These are phyloP conservation scores for Halictus ligatus DNA, from an alignment of 2,888 invertebrate species.

Conservation along the genomic window DNA sequence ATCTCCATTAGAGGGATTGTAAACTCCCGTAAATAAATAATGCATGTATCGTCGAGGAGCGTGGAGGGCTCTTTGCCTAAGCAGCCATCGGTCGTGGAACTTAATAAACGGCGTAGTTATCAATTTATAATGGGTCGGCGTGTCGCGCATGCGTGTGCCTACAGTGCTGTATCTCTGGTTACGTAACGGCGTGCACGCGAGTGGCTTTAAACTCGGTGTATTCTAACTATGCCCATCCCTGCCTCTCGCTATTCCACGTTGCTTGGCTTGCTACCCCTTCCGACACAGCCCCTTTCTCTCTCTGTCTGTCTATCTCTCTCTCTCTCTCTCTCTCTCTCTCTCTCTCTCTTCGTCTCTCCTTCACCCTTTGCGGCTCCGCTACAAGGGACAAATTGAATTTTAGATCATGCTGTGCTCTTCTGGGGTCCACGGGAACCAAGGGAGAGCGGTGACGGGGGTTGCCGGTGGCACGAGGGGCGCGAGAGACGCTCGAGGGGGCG, in stretches of 20 bases:
- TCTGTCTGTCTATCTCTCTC: neutral
- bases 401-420: slow-evolving; percentile 83
- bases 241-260: slow-evolving; percentile 25
- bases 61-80: slow-evolving; percentile 80
- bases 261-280: slow-evolving; percentile 14
- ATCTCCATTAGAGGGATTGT: slow-evolving; percentile 83
- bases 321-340: slow-evolving; percentile 21
- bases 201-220: slow-evolving; percentile 67
- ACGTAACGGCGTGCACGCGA: slow-evolving; percentile 68
- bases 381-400: slow-evolving; percentile 84
- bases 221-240: slow-evolving; percentile 48
- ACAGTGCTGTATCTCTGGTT: slow-evolving; percentile 64
- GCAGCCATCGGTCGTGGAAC: slow-evolving; percentile 82
- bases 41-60: slow-evolving; percentile 78
- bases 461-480: slow-evolving; percentile 60
- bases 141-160: slow-evolving; percentile 74
- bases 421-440: slow-evolving; percentile 74
- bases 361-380: slow-evolving; percentile 71
- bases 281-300: neutral
- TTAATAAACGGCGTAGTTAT: slow-evolving; percentile 83
- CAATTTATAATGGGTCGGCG: slow-evolving; percentile 81
- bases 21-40: slow-evolving; percentile 84
- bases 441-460: slow-evolving; percentile 35
- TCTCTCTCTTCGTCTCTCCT: slow-evolving; percentile 53
- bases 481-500: slow-evolving; percentile 47